phyloP scores from a whole-genome alignment of 2,888 invertebrate genomes.

The Dorcus parallelipipedus region DNA sequence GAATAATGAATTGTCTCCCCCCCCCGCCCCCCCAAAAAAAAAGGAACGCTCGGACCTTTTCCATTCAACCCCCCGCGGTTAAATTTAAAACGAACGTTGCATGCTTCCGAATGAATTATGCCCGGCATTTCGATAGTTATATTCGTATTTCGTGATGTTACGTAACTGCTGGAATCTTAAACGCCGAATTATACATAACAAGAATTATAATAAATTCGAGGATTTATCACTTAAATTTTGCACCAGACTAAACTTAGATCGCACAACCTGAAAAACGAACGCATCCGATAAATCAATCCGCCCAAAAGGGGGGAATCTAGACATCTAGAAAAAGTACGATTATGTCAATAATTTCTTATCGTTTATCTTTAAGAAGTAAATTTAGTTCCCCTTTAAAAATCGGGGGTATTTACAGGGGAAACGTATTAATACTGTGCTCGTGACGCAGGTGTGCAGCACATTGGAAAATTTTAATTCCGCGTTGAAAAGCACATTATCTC shows the following conservation, averaged over 20 bases:
- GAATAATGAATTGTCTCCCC: no score
- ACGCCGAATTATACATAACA: background rate
- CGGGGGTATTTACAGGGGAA: no score
- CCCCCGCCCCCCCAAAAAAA: no score
- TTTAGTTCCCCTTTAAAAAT: no score
- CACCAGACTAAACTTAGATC: background rate
- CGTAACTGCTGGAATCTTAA: background rate
- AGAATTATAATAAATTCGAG: background rate
- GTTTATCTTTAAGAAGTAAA: no score
- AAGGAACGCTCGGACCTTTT: no score
- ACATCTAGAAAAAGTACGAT: no score
- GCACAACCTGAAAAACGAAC: no score
- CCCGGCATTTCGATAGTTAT: background rate
- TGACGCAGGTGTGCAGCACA: background rate
- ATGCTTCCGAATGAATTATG: background rate
- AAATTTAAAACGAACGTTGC: conserved; percentile 1
- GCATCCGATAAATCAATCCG: no score
- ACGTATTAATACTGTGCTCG: background rate
- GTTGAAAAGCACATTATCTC: background rate
- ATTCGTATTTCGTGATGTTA: background rate
- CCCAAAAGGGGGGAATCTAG: no score
- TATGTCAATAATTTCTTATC: no score
- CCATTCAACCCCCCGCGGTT: background rate
- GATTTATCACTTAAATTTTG: background rate
- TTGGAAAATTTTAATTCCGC: background rate